A percentile compares a stretch with the other conserved stretches of the same genome.
phyloP scores from a whole-genome alignment of 2,888 invertebrate species.

The Ochropacha duplaris region DNA sequence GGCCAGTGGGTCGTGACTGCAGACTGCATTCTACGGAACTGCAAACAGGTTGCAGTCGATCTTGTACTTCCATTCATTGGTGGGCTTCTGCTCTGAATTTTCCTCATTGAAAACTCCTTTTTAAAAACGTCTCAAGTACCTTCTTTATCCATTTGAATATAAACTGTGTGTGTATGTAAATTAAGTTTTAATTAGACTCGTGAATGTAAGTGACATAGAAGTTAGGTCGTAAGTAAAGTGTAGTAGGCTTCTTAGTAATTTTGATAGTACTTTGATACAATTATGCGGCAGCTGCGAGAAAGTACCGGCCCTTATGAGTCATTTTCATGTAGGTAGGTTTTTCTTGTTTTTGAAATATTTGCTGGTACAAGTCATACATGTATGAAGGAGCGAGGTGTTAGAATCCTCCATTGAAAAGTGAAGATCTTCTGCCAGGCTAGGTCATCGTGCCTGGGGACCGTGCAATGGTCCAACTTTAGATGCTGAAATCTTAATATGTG shows the following conservation, averaged over 20 bases:
- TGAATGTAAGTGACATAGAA: not conserved
- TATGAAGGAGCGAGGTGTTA: too few relatives aligned
- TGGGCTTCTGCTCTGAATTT: not conserved
- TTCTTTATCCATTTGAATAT: not conserved
- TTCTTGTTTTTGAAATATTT: not conserved
- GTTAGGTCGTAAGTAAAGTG: not conserved
- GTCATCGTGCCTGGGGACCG: too few relatives aligned
- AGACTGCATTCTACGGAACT: constrained; percentile 43
- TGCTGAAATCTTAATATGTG: too few relatives aligned
- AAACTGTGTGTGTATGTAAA: not conserved
- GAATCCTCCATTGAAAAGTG: too few relatives aligned
- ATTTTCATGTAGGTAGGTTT: not conserved
- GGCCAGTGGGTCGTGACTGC: constrained; percentile 60
- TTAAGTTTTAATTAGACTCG: not conserved
- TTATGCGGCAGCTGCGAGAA: constrained; percentile 44
- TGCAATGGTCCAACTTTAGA: too few relatives aligned
- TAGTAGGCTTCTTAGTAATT: constrained; percentile 52
- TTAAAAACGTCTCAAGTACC: not conserved
- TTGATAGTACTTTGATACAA: constrained; percentile 40
- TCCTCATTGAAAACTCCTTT: not conserved
- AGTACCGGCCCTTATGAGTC: constrained; percentile 35
- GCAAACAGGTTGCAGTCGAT: constrained; percentile 43
- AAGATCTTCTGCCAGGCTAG: too few relatives aligned
- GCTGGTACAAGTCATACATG: not conserved
- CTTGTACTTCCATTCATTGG: constrained; percentile 3